A percentile compares a stretch with the other conserved stretches of the same genome.
Conservation (phyloP, 2,888 invertebrate genomes). For the Nesidiocoris tenuis region DNA sequence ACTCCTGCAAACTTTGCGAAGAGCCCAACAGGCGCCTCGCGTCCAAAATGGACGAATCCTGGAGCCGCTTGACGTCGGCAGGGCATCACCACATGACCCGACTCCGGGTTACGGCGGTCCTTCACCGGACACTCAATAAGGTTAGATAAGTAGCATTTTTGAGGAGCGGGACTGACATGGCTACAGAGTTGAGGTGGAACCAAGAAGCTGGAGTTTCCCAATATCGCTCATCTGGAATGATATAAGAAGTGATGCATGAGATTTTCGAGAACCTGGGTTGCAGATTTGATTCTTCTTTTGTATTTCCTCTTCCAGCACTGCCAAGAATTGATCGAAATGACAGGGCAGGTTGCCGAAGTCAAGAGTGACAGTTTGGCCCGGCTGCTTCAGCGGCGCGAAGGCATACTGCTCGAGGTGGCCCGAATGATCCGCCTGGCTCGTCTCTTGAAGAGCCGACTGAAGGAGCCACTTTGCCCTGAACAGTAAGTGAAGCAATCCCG, state of each 20-base stretch:
- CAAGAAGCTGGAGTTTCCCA: too few relatives aligned
- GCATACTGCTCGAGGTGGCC: conserved; percentile 68
- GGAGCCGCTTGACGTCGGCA: conserved; percentile 68
- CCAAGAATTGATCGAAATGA: conserved; percentile 62
- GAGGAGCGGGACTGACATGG: neutral
- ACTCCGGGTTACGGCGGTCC: conserved; percentile 71
- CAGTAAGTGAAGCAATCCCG: too few relatives aligned
- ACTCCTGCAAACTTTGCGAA: conserved; percentile 66
- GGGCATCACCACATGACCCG: conserved; percentile 75
- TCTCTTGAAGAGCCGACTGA: conserved; percentile 64
- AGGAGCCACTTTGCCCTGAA: conserved; percentile 60
- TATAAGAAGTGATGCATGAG: neutral
- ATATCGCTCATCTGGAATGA: too few relatives aligned
- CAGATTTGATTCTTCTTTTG: too few relatives aligned
- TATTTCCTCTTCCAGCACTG: conserved; percentile 59
- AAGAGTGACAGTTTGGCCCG: conserved; percentile 59
- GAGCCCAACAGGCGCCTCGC: conserved; percentile 62
- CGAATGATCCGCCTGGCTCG: conserved; percentile 70
- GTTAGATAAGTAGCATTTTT: conserved; percentile 50
- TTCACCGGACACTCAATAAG: conserved; percentile 65
- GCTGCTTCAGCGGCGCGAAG: conserved; percentile 63
- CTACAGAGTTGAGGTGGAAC: too few relatives aligned
- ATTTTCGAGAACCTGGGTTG: neutral
- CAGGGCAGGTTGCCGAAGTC: conserved; percentile 60
- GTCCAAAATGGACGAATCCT: conserved; percentile 63